These are phyloP conservation scores for Lydus trimaculatus DNA, from an alignment of 2,888 invertebrate genomes.

Conservation along the genomic window DNA sequence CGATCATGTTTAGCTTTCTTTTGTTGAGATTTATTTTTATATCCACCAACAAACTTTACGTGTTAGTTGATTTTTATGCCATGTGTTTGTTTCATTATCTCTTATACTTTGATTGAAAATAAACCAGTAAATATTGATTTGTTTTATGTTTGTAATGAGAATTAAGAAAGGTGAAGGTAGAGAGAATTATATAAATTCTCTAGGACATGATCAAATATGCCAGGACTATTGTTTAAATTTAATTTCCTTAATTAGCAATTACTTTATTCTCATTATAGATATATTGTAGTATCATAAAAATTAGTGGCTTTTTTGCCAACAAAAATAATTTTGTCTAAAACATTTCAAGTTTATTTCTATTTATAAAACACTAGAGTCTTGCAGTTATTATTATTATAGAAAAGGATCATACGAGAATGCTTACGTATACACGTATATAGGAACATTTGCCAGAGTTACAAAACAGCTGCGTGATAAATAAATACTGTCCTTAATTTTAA, in stretches of 20 bases:
- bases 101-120: background rate
- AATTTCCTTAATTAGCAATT: background rate
- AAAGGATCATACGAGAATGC: background rate
- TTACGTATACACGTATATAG: background rate
- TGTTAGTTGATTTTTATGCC: no score
- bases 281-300: background rate
- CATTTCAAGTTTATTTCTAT: background rate
- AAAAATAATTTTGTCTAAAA: background rate
- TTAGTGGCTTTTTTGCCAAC: background rate
- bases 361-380: background rate
- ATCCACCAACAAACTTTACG: no score
- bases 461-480: slow-evolving; percentile 36
- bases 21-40: no score
- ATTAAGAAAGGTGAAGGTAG: background rate
- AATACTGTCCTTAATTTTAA: slow-evolving; percentile 26
- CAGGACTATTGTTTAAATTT: background rate
- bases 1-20: no score
- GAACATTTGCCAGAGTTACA: slow-evolving; percentile 33
- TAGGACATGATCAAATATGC: background rate
- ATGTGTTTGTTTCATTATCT: no score
- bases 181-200: background rate
- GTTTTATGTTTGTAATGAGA: background rate
- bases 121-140: background rate
- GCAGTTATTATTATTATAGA: background rate
- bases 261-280: background rate